Evolutionary conservation across 2,888 invertebrate genomes (phyloP).

Genomic region (Scaptomyza tumidula): DNA sequence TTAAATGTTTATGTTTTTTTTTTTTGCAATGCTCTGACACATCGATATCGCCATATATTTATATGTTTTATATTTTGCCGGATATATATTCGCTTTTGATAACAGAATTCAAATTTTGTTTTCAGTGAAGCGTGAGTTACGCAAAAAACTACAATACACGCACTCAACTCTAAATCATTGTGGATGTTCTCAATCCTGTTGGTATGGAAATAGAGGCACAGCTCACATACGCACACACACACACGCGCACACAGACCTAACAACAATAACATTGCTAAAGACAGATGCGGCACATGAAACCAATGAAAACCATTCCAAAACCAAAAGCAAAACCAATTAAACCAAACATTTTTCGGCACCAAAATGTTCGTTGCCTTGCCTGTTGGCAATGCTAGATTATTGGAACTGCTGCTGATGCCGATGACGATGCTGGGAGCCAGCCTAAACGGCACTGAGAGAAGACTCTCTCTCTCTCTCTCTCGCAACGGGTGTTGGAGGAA

Average conservation of each 20-base stretch:
- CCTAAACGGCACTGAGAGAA: conserved; percentile 42
- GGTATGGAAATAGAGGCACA: conserved; percentile 5
- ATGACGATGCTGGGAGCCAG: conserved; percentile 10
- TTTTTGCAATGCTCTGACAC: not conserved
- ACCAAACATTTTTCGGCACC: conserved; percentile 69
- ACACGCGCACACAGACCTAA: not conserved
- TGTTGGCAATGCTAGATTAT: conserved; percentile 52
- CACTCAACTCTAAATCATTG: not conserved
- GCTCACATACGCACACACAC: not conserved
- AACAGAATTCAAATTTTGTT: not conserved
- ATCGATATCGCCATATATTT: too few species aligned
- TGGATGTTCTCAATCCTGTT: conserved; percentile 34
- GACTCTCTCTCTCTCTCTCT: not conserved
- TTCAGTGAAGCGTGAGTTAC: conserved; percentile 2
- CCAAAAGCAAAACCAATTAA: conserved; percentile 74
- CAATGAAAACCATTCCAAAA: conserved; percentile 41
- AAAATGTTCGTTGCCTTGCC: conserved; percentile 50
- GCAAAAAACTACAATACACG: not conserved
- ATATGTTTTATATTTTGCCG: too few species aligned
- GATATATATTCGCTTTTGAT: too few species aligned
- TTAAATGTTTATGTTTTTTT: not conserved
- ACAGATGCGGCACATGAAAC: conserved; percentile 52
- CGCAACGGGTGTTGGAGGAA: not conserved
- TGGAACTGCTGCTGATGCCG: conserved; percentile 4
- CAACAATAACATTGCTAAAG: conserved; percentile 42